Evolutionary conservation across 1,140 invertebrate species (phyloP).

Genomic region (Drosophila kepulauana): DNA sequence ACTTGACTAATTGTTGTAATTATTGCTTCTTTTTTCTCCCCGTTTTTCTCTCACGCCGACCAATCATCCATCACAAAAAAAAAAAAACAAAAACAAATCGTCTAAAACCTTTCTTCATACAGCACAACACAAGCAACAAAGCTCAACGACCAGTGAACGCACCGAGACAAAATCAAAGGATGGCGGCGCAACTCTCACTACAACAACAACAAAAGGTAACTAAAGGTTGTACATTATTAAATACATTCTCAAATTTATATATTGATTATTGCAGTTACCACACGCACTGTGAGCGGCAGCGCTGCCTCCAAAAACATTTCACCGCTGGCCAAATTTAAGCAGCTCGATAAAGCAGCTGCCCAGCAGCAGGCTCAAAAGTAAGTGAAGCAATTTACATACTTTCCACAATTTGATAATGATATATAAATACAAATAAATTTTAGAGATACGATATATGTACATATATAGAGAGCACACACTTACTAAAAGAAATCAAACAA

Average conservation of each 20-base stretch:
- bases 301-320: slow-evolving; percentile 89
- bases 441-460: not conserved
- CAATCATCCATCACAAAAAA: slow-evolving; percentile 28
- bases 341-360: slow-evolving; percentile 93
- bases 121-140: slow-evolving; percentile 82
- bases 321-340: slow-evolving; percentile 95
- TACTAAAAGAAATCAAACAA: slow-evolving; percentile 1
- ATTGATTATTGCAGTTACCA: slow-evolving; percentile 87
- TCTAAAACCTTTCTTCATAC: slow-evolving; percentile 72
- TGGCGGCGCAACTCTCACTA: slow-evolving; percentile 82
- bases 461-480: not conserved
- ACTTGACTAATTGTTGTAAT: slow-evolving; percentile 66
- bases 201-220: slow-evolving; percentile 83
- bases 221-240: too few relatives aligned
- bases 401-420: too few relatives aligned
- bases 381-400: slow-evolving; percentile 58
- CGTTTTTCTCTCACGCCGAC: slow-evolving; percentile 39
- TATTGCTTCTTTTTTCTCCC: slow-evolving; percentile 69
- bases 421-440: too few relatives aligned
- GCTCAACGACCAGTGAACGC: slow-evolving; percentile 80
- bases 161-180: slow-evolving; percentile 81
- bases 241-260: too few relatives aligned
- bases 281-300: slow-evolving; percentile 87
- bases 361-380: slow-evolving; percentile 90
- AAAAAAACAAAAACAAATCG: slow-evolving; percentile 39